phyloP scores from a whole-genome alignment of 1,140 invertebrate species.

The Lepidotrigona ventralis region DNA sequence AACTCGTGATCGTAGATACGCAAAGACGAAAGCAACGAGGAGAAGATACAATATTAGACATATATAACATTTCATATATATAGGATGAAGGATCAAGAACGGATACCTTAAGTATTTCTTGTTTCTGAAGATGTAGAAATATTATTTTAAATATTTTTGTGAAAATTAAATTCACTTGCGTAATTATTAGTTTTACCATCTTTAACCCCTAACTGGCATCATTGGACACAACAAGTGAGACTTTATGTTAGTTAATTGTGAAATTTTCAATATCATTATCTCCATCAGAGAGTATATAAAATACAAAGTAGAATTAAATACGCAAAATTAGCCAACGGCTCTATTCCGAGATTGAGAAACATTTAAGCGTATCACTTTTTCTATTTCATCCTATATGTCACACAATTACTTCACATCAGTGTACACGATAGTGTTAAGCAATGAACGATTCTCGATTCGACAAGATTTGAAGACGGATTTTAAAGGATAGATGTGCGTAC shows the following conservation, averaged over 20 bases:
- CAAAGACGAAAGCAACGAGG: conserved; percentile 24
- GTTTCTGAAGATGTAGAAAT: not conserved
- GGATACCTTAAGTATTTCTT: not conserved
- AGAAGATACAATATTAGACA: not conserved
- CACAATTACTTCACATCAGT: not conserved
- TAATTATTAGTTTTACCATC: not conserved
- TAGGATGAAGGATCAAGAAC: not conserved
- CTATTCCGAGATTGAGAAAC: not conserved
- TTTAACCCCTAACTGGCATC: too few species aligned
- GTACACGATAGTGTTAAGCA: not conserved
- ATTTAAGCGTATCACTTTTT: too few species aligned
- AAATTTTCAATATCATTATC: too few species aligned
- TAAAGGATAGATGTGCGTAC: too few species aligned
- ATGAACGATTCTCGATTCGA: not conserved
- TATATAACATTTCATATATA: not conserved
- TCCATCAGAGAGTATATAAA: too few species aligned
- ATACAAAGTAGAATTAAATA: too few species aligned
- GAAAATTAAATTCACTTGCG: not conserved
- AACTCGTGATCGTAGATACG: conserved; percentile 2
- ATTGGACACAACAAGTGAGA: too few species aligned
- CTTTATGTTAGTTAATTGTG: too few species aligned
- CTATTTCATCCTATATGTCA: not conserved
- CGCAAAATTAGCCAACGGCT: too few species aligned
- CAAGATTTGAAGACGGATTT: not conserved
- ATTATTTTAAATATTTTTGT: not conserved